A percentile compares a stretch with the other conserved stretches of the same genome.
These are phyloP conservation scores for Monarcha castaneiventris DNA, from an alignment of 2,113 vertebrate genomes.

Conservation along the genomic window DNA sequence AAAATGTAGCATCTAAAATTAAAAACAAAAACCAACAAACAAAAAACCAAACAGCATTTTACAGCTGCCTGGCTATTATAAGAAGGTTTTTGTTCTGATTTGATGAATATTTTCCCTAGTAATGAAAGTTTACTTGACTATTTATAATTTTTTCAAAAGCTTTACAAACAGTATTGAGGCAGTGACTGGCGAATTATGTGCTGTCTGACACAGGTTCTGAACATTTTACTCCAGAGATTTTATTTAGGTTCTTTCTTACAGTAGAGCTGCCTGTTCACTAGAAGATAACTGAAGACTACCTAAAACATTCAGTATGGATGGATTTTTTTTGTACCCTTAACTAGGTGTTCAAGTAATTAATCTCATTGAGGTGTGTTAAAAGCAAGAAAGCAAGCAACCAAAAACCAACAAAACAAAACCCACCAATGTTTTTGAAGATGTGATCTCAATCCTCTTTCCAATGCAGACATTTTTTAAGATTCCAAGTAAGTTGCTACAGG, in stretches of 20 bases:
- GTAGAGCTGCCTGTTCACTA: background rate
- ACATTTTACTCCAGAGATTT: background rate
- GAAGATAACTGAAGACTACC: background rate
- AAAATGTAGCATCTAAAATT: background rate
- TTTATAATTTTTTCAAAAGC: background rate
- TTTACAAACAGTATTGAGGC: background rate
- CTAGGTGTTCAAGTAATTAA: background rate
- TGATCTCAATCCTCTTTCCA: background rate
- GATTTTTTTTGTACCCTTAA: background rate
- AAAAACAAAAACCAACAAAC: background rate
- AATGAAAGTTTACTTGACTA: background rate
- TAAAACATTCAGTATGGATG: background rate
- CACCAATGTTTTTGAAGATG: background rate
- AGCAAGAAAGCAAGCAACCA: accelerated
- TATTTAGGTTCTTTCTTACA: background rate
- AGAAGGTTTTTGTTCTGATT: background rate
- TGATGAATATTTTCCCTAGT: background rate
- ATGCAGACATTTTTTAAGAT: background rate
- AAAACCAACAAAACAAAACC: accelerated
- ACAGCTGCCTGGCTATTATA: background rate
- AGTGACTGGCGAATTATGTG: background rate
- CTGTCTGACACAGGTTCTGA: background rate
- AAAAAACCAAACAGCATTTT: background rate
- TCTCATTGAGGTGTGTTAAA: background rate
- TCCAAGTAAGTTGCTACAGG: background rate